Evolutionary conservation across 2,888 invertebrate genomes (phyloP).

Genomic region (Lithodes maja): DNA sequence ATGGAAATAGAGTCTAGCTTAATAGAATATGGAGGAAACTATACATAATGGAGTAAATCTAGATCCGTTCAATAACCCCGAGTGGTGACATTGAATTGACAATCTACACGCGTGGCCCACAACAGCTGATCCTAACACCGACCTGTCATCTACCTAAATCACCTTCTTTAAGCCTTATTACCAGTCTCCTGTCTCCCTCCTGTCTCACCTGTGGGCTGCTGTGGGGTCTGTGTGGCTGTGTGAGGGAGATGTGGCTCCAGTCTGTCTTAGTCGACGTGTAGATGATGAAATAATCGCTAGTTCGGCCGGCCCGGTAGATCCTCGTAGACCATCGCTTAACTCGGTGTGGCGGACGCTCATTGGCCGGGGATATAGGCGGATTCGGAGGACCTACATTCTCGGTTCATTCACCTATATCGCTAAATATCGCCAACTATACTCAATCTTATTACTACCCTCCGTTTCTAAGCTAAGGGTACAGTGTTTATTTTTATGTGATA

Average conservation of each 20-base stretch:
- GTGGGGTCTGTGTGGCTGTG: neutral
- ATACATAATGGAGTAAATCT: no score
- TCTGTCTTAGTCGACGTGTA: neutral
- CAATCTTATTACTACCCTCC: no score
- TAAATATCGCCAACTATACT: no score
- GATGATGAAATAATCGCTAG: neutral
- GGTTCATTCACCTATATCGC: no score
- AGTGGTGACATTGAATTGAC: neutral
- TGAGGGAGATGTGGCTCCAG: neutral
- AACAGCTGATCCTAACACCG: neutral
- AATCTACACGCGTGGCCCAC: neutral
- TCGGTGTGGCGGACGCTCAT: neutral
- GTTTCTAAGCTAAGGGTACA: no score
- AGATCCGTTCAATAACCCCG: no score
- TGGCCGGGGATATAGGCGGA: neutral
- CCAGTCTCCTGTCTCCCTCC: neutral
- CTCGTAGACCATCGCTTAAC: neutral
- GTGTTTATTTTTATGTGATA: no score
- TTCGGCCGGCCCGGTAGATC: neutral
- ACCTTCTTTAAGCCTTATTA: neutral
- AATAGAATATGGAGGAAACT: no score
- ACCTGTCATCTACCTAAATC: neutral
- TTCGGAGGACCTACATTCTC: no score
- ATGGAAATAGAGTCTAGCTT: no score
- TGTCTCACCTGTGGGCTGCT: neutral